phyloP scores from a whole-genome alignment of 2,113 vertebrate species.

The Leuciscus idus region DNA sequence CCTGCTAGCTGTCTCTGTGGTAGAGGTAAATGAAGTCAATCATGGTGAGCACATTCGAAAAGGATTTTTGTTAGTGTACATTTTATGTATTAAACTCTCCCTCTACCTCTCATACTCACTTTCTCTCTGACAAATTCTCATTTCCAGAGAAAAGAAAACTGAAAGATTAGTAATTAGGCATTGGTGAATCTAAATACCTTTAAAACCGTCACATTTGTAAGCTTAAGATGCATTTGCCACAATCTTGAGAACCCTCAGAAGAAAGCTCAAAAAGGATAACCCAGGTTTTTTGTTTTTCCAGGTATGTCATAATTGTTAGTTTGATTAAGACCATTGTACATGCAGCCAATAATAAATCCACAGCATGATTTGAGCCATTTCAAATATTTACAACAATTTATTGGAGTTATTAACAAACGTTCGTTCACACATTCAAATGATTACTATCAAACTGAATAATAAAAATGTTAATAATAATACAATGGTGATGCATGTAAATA shows the following conservation, averaged over 20 bases:
- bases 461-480: background rate
- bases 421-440: too few relatives aligned
- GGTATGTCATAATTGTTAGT: too few relatives aligned
- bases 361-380: background rate
- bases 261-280: conserved; percentile 1
- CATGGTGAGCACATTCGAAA: background rate
- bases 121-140: background rate
- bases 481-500: background rate
- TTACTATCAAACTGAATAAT: background rate
- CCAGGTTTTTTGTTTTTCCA: background rate
- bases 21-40: conserved; percentile 31
- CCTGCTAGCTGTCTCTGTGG: conserved; percentile 27
- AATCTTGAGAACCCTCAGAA: background rate
- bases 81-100: conserved; percentile 4
- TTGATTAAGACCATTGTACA: background rate
- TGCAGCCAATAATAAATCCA: background rate
- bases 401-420: too few relatives aligned
- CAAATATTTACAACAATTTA: background rate
- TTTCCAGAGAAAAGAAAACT: background rate
- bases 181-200: background rate
- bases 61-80: background rate
- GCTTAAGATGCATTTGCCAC: background rate
- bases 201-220: background rate
- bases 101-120: background rate
- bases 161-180: background rate